Evolutionary conservation across 2,113 vertebrate genomes (phyloP), one percentile per base, ranked within the genome.

Genomic region (Syngnathoides biaculeatus): DNA sequence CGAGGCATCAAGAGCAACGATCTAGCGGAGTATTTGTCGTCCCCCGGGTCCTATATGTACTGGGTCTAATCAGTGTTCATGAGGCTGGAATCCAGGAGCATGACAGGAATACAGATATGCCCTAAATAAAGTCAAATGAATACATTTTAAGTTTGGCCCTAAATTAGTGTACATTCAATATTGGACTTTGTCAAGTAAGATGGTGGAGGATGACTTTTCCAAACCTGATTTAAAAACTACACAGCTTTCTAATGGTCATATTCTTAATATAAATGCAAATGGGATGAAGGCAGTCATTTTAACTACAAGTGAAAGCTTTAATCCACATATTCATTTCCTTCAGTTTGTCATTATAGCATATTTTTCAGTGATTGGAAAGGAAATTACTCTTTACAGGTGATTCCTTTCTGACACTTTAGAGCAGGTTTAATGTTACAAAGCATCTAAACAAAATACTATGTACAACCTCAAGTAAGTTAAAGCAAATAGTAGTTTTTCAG

Each of bases 261-360:
- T 43, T 43, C 24, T 40, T 43, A 42, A 62, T 62, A 62, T 62
- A 62, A 62, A 62, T 62, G 60, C 60, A 62, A 62, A 62, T 62
- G 22, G 40, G 26, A 62, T 26, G 40, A 62, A 24, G 22, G 39
- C 6, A 24, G n/a, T 24, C 22, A 43, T 61, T 61, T 39, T 61
- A 7, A 20, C 40, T 26, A 24, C 60, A 43, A 42, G 17, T 62
- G 60, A 43, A 39, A 45, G 60, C n/a, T 26, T 43, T 62, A 62
- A 42, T 62, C 60, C 60, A 62, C 22, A 42, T 62, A 43, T 62
- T 22, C 40, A 62, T 62, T 62, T 62, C 60, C 60, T 43, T 45
- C 38, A 22, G 20, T 61, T 61, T 40, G 40, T 4, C 40, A 43
- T 62, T 43, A 26, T 17, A 42, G 24, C 9, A 17, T 2, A 57